A percentile compares a stretch with the other conserved stretches of the same genome.
Evolutionary conservation across 2,113 vertebrate species (phyloP).

Genomic region (Mobula hypostoma): DNA sequence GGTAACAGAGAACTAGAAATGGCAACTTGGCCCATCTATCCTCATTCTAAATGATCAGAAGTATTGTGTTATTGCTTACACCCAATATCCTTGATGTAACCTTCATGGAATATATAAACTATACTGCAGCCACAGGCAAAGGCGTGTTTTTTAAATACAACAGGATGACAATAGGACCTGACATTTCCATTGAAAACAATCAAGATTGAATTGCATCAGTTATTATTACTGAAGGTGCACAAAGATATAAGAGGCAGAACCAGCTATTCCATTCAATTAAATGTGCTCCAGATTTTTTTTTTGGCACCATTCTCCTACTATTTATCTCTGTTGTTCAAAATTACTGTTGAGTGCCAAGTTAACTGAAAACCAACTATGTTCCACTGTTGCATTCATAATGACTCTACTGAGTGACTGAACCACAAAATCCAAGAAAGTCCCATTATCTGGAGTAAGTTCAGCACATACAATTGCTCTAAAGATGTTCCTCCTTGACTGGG

Average conservation of each 20-base stretch:
- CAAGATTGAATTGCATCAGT: constrained; percentile 14
- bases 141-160: constrained; percentile 15
- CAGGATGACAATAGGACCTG: background rate
- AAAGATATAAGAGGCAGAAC: no score
- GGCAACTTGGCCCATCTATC: background rate
- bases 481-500: background rate
- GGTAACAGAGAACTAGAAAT: background rate
- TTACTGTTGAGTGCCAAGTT: background rate
- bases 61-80: background rate
- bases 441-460: background rate
- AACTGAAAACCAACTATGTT: background rate
- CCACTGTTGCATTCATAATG: background rate
- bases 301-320: background rate
- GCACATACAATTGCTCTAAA: background rate
- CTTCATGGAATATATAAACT: constrained; percentile 23
- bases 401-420: background rate
- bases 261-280: background rate
- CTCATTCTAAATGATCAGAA: constrained; percentile 2
- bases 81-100: constrained; percentile 5
- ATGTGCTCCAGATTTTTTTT: background rate
- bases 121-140: background rate
- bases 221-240: background rate
- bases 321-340: background rate
- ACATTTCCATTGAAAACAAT: constrained; percentile 16
- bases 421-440: background rate